Evolutionary conservation across 2,797 vertebrate species (phyloP).

Genomic region (Acanthiza pusilla): DNA sequence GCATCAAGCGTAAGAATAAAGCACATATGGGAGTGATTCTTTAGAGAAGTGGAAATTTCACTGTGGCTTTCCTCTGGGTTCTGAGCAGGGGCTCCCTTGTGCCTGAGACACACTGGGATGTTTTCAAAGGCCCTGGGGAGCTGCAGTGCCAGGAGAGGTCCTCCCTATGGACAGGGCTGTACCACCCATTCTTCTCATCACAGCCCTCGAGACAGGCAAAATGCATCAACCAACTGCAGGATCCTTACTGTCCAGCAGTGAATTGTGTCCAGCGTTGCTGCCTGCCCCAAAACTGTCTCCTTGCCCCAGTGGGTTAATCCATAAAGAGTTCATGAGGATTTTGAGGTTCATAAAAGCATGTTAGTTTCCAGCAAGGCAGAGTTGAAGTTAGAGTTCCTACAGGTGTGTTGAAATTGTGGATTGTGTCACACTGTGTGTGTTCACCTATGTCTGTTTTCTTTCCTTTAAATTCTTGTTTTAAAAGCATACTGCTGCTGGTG

Average conservation of each 20-base stretch:
- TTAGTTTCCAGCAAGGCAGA: background rate
- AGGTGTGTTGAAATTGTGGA: background rate
- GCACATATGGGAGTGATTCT: background rate
- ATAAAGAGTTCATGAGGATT: background rate
- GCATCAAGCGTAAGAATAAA: fast-evolving
- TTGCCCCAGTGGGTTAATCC: fast-evolving
- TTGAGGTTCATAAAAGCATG: background rate
- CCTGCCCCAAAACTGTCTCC: background rate
- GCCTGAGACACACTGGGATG: fast-evolving
- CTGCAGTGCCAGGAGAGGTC: background rate
- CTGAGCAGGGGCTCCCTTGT: background rate
- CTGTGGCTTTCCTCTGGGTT: background rate
- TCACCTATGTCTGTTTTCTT: background rate
- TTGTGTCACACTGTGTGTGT: background rate
- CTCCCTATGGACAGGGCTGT: background rate
- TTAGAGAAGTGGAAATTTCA: background rate
- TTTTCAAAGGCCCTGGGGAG: background rate
- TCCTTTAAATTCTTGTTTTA: background rate
- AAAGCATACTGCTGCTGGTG: background rate
- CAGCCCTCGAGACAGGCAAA: background rate
- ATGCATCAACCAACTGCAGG: fast-evolving
- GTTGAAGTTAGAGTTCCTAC: background rate
- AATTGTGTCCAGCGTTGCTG: background rate
- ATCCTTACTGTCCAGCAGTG: background rate
- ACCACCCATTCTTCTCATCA: fast-evolving